A percentile compares a stretch with the other conserved stretches of the same genome.
Conservation (phyloP, 2,888 invertebrate genomes). For the Stegophylla sp. region DNA sequence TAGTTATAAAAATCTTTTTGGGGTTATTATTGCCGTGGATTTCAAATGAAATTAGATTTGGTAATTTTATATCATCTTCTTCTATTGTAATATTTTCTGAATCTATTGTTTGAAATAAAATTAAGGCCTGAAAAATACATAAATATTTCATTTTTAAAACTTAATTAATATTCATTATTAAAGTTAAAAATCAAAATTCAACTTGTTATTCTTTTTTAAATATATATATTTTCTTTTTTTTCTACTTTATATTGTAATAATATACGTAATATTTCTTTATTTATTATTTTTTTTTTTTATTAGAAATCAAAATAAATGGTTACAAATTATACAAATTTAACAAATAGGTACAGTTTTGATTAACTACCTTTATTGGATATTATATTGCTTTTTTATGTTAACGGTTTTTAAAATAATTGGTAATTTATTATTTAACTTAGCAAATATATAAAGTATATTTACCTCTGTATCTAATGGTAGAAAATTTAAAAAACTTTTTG, state of each 20-base stretch:
- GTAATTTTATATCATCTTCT: constrained; percentile 52
- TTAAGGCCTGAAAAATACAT: constrained; percentile 66
- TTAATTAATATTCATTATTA: background rate
- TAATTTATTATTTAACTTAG: background rate
- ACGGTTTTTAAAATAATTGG: background rate
- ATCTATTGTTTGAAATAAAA: constrained; percentile 69
- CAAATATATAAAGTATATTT: background rate
- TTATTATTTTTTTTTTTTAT: too few species aligned
- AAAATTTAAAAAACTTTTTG: constrained; percentile 47
- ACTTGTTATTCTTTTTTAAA: too few species aligned
- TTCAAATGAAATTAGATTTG: constrained; percentile 52
- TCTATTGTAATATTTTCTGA: constrained; percentile 61
- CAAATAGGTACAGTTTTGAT: too few species aligned
- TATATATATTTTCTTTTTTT: too few species aligned
- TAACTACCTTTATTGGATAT: too few species aligned
- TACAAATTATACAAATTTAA: too few species aligned
- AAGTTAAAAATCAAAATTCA: too few species aligned
- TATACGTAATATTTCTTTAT: too few species aligned
- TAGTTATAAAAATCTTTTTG: constrained; percentile 19
- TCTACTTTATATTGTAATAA: background rate
- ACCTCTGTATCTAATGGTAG: constrained; percentile 56
- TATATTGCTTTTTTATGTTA: background rate
- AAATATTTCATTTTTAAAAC: too few species aligned
- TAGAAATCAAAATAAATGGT: too few species aligned
- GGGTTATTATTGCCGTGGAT: constrained; percentile 56